Evolutionary conservation across 2,113 vertebrate genomes (phyloP), one percentile per base, ranked within the genome.

Genomic region (Egretta garzetta): DNA sequence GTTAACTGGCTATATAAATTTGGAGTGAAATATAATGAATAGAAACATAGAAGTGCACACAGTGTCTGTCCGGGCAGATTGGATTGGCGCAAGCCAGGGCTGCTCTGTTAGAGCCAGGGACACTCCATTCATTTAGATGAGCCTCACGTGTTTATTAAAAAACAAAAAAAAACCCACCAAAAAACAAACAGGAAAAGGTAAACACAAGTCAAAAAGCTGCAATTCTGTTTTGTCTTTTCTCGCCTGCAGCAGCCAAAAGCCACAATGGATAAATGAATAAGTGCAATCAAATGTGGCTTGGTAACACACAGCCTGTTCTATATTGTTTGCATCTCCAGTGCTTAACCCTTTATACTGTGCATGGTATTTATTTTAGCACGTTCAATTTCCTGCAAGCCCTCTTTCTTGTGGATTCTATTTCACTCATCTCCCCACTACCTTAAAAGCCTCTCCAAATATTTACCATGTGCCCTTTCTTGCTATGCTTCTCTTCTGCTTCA

Each of bases 1-100:
- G 56, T 95, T 95, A 95, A 92, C 76, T 91, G 70, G 58, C 41
- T 83, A 4, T 80, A 15, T 83, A 76, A 82, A 84, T 91, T 91
- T 91, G 43, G 11, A 91, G 66, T 60, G 32, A 93, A 95, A 80
- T 84, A 33, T 63, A 86, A 64, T 74, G 28, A 88, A 87, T 43
- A 89, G 60, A 88, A 97, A 52, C 32, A 58, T 3, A 66, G 80
- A 80, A 70, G 53, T 37, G 41, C 12, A 19, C 2, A 2, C 30
- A 80, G n/a, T 43, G 70, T 91, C 80, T 64, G 52, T 72, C 66
- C 14, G 26, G 80, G 30, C 30, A 64, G 52, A 80, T 35, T 85
- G 49, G 68, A 84, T 92, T 70, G 70, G 45, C 1, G 0, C 19
- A 83, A 92, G 77, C 37, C 28, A 50, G 56, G 0, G 3, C 24